Evolutionary conservation across 2,888 invertebrate species (phyloP).

Genomic region (Macrosiphum euphorbiae): DNA sequence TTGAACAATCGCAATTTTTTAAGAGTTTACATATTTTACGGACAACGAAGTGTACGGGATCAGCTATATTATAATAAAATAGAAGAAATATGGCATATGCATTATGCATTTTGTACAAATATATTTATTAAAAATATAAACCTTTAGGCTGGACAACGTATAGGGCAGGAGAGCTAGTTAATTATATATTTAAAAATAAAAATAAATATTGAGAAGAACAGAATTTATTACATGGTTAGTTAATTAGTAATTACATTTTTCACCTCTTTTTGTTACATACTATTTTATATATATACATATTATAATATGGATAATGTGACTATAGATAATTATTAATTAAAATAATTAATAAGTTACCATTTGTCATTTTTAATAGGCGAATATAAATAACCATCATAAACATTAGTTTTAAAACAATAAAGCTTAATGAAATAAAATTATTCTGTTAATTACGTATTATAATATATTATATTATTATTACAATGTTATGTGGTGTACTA

Average conservation of each 20-base stretch:
- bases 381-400: neutral
- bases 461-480: neutral
- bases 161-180: too few species aligned
- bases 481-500: neutral
- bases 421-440: neutral
- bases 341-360: neutral
- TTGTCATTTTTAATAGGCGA: neutral
- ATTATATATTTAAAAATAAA: neutral
- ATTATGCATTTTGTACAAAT: too few species aligned
- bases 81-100: too few species aligned
- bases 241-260: neutral
- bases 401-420: neutral
- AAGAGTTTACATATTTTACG: too few species aligned
- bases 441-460: neutral
- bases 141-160: too few species aligned
- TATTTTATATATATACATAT: too few species aligned
- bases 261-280: neutral
- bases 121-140: too few species aligned
- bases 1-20: too few species aligned
- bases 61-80: too few species aligned
- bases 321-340: neutral
- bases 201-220: neutral
- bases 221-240: neutral
- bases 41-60: too few species aligned
- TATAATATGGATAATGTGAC: neutral